Evolutionary conservation across 1,140 invertebrate genomes (phyloP), one percentile per base, ranked within the genome.

Genomic region (Drosophila seguyi): DNA sequence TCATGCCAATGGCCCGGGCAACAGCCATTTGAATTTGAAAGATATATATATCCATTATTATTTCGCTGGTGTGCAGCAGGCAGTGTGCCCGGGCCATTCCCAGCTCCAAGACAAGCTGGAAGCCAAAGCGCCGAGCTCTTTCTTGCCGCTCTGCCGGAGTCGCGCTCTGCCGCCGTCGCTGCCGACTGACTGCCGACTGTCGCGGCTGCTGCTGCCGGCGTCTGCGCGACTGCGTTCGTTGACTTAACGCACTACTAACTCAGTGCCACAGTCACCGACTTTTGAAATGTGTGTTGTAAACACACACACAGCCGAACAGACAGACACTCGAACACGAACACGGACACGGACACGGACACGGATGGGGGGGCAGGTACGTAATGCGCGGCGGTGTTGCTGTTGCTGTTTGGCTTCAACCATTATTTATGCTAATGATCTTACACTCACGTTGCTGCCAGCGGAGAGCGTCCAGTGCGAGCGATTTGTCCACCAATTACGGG

Each of bases 211-310:
- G 73, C 66, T 48, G 80, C 50, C 63, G 47, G 62, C 84, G 84
- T 79, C 83, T 88, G 71, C 83, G 83, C 87, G 87, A 60, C 87
- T 66, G 84, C 90, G 90, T 83, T 91, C 90, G 83, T 91, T 91
- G 90, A 91, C 90, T 91, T 90, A 86, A 90, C 85, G 90, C 86
- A 91, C 90, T 87, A 87, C 83, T 86, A 86, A 86, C 83, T 86
- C 79, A 86, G 78, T 87, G 83, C 83, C 83, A 87, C 79, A 87
- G 83, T 87, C 83, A 91, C 90, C 90, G 90, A 92, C 86, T 90
- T 90, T 92, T 90, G 86, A 87, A 88, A 87, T 88, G 85, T 88
- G 83, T 86, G 75, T 86, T 87, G 83, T 86, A 86, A 78, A 78
- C 75, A 78, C 61, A 75, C 75, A 78, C 60, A 75, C 73, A 68